Percentiles rank a stretch among this genome's conserved stretches.
phyloP scores from a whole-genome alignment of 2,113 vertebrate genomes.

The Barnardius zonarius region DNA sequence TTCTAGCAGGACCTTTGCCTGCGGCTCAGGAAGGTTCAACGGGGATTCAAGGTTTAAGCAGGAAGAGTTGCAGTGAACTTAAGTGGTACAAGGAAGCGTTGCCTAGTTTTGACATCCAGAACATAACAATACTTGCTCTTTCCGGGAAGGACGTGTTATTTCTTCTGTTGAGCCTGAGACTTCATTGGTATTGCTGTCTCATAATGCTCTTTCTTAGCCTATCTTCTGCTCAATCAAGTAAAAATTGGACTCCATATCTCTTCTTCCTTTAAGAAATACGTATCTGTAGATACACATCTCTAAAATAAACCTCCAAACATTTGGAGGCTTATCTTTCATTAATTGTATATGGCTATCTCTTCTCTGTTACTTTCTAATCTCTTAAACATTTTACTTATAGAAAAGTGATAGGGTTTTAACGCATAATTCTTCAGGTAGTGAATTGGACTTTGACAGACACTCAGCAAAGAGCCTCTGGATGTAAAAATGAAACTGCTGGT shows the following conservation, averaged over 20 bases:
- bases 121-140: not conserved
- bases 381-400: not conserved
- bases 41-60: not conserved
- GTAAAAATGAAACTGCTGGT: not conserved
- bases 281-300: not conserved
- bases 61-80: not conserved
- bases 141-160: not conserved
- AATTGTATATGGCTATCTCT: not conserved
- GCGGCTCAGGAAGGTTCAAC: not conserved
- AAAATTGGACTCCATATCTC: not conserved
- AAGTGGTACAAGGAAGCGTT: not conserved
- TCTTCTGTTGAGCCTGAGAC: not conserved
- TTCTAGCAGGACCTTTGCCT: not conserved
- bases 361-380: not conserved
- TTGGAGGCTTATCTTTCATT: not conserved
- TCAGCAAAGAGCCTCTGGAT: not conserved
- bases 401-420: not conserved
- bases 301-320: not conserved
- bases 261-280: not conserved
- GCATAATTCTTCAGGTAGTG: not conserved
- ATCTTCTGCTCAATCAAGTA: not conserved
- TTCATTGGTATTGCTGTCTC: not conserved
- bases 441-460: not conserved
- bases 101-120: not conserved
- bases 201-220: not conserved